Conservation (phyloP, 2,797 vertebrate genomes). For the Melanotaenia trifasciata region DNA sequence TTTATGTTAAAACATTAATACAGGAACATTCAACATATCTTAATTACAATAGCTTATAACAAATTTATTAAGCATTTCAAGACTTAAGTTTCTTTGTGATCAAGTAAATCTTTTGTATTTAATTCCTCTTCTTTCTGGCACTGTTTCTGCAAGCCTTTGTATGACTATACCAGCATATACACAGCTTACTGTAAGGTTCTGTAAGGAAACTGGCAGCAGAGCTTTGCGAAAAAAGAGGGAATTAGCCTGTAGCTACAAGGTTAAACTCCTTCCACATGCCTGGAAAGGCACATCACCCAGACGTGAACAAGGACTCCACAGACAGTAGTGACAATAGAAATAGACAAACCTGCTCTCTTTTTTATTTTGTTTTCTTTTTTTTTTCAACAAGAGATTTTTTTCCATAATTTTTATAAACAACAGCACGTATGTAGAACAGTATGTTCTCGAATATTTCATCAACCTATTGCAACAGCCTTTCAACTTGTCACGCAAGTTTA, state of each 20-base stretch:
- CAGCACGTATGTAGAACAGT: not conserved
- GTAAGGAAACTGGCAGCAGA: not conserved
- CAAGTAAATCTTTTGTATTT: not conserved
- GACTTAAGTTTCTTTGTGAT: conserved; percentile 16
- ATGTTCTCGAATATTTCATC: too few species aligned
- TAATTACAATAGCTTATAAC: not conserved
- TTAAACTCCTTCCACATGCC: not conserved
- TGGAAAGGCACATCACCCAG: too few species aligned
- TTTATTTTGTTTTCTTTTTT: too few species aligned
- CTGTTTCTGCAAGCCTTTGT: not conserved
- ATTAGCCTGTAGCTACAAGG: too few species aligned
- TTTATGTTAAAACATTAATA: conserved; percentile 42
- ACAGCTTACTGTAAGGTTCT: not conserved
- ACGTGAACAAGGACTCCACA: too few species aligned
- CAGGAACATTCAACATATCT: not conserved
- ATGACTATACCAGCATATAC: not conserved
- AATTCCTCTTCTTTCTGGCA: not conserved
- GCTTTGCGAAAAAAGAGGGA: not conserved
- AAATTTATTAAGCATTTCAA: conserved; percentile 8
- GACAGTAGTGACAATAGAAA: too few species aligned
- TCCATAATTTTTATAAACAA: not conserved
- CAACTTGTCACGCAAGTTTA: not conserved
- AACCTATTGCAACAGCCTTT: not conserved
- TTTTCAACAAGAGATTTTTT: not conserved
- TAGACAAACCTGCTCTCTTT: too few species aligned